A percentile compares a stretch with the other conserved stretches of the same genome.
These are phyloP conservation scores for Dreissena rostriformis DNA, from an alignment of 1,140 invertebrate species.

Conservation along the genomic window DNA sequence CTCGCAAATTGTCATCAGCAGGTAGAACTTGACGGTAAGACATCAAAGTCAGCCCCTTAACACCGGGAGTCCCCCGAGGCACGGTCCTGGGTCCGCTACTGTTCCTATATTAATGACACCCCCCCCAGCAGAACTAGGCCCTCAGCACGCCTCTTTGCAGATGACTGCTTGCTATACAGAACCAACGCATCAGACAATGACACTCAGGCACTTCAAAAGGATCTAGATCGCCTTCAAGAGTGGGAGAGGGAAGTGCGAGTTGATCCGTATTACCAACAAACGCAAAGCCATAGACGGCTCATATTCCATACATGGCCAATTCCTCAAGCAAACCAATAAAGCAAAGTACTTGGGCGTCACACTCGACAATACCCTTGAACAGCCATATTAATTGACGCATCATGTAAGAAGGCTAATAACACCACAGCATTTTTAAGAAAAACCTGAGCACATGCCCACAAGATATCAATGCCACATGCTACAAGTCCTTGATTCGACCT, in stretches of 20 bases:
- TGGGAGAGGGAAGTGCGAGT: constrained; percentile 30
- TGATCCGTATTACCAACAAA: constrained; percentile 8
- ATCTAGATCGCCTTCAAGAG: neutral
- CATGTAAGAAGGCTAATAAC: constrained; percentile 10
- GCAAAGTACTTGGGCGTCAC: constrained; percentile 8
- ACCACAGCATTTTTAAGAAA: neutral
- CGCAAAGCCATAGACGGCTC: too few species aligned
- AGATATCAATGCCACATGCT: neutral
- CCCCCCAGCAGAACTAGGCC: neutral
- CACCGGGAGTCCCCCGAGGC: neutral
- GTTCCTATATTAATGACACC: neutral
- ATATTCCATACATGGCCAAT: neutral
- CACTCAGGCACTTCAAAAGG: neutral
- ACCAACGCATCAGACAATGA: neutral
- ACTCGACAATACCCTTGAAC: neutral
- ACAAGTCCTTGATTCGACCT: too few species aligned
- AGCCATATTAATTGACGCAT: neutral
- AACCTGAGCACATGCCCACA: neutral
- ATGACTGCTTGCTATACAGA: constrained; percentile 35
- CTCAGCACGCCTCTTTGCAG: constrained; percentile 9
- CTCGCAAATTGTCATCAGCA: too few species aligned
- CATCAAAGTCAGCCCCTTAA: too few species aligned
- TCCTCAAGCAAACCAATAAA: neutral
- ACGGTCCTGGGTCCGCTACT: neutral
- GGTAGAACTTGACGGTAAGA: too few species aligned